Evolutionary conservation across 2,797 vertebrate genomes (phyloP).

Genomic region (Danio jaintianensis): DNA sequence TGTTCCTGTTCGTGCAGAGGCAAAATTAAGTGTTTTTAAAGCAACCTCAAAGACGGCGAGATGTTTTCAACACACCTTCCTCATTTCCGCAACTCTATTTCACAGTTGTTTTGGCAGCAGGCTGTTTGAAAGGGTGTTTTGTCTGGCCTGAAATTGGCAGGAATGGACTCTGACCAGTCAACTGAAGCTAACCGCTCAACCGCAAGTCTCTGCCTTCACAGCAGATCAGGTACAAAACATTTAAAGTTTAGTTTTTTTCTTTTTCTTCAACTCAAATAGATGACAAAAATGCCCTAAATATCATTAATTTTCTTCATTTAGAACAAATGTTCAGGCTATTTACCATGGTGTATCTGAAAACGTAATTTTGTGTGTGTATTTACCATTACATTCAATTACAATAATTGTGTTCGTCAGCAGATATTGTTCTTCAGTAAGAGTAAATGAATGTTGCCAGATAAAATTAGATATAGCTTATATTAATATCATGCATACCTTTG

Average conservation of each 20-base stretch:
- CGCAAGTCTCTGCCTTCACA: neutral
- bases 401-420: too few species aligned
- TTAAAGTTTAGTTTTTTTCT: neutral
- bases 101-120: slow-evolving; percentile 39
- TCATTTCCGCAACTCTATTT: slow-evolving; percentile 14
- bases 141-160: slow-evolving; percentile 33
- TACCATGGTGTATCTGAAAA: too few species aligned
- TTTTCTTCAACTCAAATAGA: neutral
- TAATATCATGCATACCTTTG: too few species aligned
- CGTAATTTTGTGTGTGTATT: too few species aligned
- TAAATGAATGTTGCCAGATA: too few species aligned
- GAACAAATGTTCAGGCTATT: too few species aligned
- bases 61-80: slow-evolving; percentile 13
- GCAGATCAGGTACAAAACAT: neutral
- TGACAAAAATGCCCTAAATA: too few species aligned
- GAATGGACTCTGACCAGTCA: slow-evolving; percentile 34
- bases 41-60: slow-evolving; percentile 1
- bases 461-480: too few species aligned
- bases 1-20: neutral
- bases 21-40: slow-evolving; percentile 10
- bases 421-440: too few species aligned
- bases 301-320: too few species aligned
- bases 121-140: slow-evolving; percentile 41
- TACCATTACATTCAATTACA: too few species aligned
- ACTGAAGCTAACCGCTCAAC: slow-evolving; percentile 13